Evolutionary conservation across 2,888 invertebrate genomes (phyloP).

Genomic region (Volucella inanis): DNA sequence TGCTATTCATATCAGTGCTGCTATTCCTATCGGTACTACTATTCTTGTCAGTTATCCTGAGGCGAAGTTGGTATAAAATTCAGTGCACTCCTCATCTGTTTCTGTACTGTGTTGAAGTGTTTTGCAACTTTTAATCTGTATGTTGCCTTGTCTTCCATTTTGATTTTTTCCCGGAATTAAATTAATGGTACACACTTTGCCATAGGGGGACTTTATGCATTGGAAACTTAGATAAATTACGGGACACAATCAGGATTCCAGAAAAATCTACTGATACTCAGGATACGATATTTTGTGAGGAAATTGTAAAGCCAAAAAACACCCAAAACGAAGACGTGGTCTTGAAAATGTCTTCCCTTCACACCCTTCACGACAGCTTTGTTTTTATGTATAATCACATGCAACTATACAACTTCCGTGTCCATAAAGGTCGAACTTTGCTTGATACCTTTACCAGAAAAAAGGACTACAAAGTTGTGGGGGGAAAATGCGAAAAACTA

Average conservation of each 20-base stretch:
- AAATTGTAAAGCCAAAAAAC: too few relatives aligned
- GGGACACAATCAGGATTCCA: too few relatives aligned
- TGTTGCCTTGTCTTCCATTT: not conserved
- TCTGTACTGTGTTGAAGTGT: not conserved
- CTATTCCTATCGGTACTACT: too few relatives aligned
- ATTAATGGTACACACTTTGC: not conserved
- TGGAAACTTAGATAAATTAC: too few relatives aligned
- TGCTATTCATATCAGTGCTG: too few relatives aligned
- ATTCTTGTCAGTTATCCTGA: not conserved
- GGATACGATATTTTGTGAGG: too few relatives aligned
- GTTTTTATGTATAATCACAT: not conserved
- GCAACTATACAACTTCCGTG: conserved; percentile 3
- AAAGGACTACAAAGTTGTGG: not conserved
- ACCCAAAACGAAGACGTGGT: too few relatives aligned
- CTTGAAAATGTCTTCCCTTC: not conserved
- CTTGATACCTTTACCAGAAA: conserved; percentile 18
- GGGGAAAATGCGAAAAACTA: not conserved
- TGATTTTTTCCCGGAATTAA: not conserved
- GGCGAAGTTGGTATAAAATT: not conserved
- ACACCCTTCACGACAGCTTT: not conserved
- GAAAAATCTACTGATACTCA: too few relatives aligned
- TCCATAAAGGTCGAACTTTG: conserved; percentile 45
- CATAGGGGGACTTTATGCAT: not conserved
- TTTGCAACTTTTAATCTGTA: not conserved
- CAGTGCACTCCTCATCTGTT: not conserved